These are phyloP conservation scores for Serilophus lunatus DNA, from an alignment of 2,113 vertebrate species.

Conservation along the genomic window DNA sequence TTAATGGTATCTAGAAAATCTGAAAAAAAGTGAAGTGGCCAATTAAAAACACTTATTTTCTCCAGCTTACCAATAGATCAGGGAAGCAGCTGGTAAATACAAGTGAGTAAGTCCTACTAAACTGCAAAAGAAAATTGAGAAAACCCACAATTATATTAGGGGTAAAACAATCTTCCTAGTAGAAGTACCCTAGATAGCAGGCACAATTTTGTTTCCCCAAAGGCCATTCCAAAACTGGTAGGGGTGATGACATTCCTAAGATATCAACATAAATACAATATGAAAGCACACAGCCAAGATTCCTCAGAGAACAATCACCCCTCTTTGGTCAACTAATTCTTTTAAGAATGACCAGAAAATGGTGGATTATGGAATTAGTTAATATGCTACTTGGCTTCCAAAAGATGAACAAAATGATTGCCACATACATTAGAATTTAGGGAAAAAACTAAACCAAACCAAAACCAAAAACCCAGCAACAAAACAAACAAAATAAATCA, in stretches of 20 bases:
- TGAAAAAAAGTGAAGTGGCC: background rate
- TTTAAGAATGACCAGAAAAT: background rate
- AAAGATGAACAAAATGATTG: background rate
- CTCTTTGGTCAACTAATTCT: background rate
- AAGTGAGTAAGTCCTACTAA: background rate
- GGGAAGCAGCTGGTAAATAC: background rate
- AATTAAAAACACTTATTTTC: background rate
- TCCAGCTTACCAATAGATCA: background rate
- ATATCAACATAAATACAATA: background rate
- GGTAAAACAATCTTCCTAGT: background rate
- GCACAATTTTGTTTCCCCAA: background rate
- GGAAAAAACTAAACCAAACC: background rate
- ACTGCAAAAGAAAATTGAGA: background rate
- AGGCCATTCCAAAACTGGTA: background rate
- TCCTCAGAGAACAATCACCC: background rate
- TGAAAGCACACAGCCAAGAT: background rate
- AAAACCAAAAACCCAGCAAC: background rate
- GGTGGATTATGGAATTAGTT: background rate
- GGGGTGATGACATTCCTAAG: background rate
- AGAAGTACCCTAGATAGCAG: background rate
- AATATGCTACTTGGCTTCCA: background rate
- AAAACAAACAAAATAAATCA: too few relatives aligned
- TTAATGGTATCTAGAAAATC: background rate
- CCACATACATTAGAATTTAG: background rate
- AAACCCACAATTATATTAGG: background rate